phyloP scores from a whole-genome alignment of 1,140 invertebrate genomes.

The Drosophila sp. region DNA sequence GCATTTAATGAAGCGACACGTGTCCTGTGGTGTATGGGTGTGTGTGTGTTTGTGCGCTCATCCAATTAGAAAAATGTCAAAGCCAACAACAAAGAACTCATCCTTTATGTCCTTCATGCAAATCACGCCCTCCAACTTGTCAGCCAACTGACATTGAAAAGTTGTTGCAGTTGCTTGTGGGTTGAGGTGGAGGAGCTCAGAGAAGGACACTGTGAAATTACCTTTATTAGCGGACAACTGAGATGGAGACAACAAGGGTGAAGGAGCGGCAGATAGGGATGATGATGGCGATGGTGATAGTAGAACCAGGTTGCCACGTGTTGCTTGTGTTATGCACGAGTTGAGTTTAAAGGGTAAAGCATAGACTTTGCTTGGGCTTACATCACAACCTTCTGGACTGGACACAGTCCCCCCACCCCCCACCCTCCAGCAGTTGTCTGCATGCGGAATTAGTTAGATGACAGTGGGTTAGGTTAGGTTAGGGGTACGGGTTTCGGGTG shows the following conservation, averaged over 20 bases:
- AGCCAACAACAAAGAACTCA: slow-evolving; percentile 53
- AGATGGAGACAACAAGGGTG: background rate
- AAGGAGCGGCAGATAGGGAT: background rate
- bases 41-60: slow-evolving; percentile 25
- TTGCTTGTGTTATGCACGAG: slow-evolving; percentile 59
- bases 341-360: slow-evolving; percentile 11
- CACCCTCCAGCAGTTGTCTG: background rate
- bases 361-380: slow-evolving; percentile 16
- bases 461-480: background rate
- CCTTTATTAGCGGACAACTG: slow-evolving; percentile 59
- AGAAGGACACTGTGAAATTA: slow-evolving; percentile 50
- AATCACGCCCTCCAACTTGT: slow-evolving; percentile 44
- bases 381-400: slow-evolving; percentile 2
- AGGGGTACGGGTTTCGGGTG: slow-evolving; percentile 12
- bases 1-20: slow-evolving; percentile 40
- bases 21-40: slow-evolving; percentile 18
- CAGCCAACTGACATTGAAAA: slow-evolving; percentile 66
- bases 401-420: background rate
- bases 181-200: background rate
- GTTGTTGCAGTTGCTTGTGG: slow-evolving; percentile 24
- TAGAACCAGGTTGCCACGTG: slow-evolving; percentile 43
- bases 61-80: slow-evolving; percentile 72
- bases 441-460: slow-evolving; percentile 44
- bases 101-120: slow-evolving; percentile 31
- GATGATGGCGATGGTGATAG: background rate